Conservation (phyloP, 2,888 invertebrate species). For the Sericinus montela region DNA sequence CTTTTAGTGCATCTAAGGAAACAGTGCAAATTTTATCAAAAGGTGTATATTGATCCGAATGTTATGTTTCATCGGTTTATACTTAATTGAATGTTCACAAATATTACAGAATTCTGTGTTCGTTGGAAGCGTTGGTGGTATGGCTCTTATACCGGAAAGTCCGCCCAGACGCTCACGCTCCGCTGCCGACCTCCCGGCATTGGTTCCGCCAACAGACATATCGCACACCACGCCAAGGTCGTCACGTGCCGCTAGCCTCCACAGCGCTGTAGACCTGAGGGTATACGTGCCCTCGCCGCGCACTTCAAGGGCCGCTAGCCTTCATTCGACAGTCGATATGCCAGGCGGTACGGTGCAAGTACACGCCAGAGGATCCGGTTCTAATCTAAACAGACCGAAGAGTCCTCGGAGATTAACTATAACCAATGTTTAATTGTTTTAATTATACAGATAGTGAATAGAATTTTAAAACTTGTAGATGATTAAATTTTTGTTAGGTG, state of each 20-base stretch:
- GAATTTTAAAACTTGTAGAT: not conserved
- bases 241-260: slow-evolving; percentile 66
- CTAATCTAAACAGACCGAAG: slow-evolving; percentile 56
- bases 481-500: not conserved
- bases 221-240: slow-evolving; percentile 54
- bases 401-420: slow-evolving; percentile 66
- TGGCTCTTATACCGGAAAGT: slow-evolving; percentile 83
- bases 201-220: slow-evolving; percentile 76
- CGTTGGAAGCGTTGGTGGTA: slow-evolving; percentile 84
- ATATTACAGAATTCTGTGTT: slow-evolving; percentile 89
- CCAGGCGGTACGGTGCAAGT: slow-evolving; percentile 62
- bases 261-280: slow-evolving; percentile 65
- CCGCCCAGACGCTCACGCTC: slow-evolving; percentile 89
- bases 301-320: slow-evolving; percentile 61
- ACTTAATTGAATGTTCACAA: too few relatives aligned
- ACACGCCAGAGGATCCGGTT: slow-evolving; percentile 59
- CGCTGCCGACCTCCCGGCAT: slow-evolving; percentile 90
- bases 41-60: too few relatives aligned
- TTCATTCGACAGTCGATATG: slow-evolving; percentile 63
- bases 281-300: slow-evolving; percentile 60
- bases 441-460: not conserved
- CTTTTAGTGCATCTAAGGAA: too few relatives aligned
- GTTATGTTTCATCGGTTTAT: too few relatives aligned
- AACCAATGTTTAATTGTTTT: slow-evolving; percentile 48
- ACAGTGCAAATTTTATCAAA: too few relatives aligned